Conservation (phyloP, 2,888 invertebrate species). For the Dynastes maya region DNA sequence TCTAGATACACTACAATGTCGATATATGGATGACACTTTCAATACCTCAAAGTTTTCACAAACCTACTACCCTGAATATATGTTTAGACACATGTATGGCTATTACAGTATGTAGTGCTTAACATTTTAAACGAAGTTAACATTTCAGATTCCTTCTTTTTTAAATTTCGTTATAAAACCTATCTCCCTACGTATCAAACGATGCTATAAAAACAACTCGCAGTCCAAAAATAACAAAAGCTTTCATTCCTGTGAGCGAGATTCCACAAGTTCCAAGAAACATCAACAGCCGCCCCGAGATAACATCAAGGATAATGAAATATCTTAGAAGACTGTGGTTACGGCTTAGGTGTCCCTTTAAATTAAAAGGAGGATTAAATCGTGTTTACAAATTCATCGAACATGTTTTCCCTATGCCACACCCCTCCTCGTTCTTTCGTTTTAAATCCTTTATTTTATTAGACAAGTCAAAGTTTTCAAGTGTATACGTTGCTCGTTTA, state of each 20-base stretch:
- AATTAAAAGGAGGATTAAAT: constrained; percentile 47
- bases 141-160: neutral
- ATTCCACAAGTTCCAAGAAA: constrained; percentile 48
- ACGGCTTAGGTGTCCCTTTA: constrained; percentile 46
- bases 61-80: too few species aligned
- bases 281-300: constrained; percentile 44
- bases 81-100: too few species aligned
- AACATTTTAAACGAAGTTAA: neutral
- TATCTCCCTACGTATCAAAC: constrained; percentile 5
- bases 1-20: too few species aligned
- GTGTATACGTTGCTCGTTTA: neutral
- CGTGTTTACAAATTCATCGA: constrained; percentile 49
- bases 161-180: neutral
- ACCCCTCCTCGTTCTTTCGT: constrained; percentile 19
- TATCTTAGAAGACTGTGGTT: constrained; percentile 26
- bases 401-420: constrained; percentile 25
- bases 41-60: too few species aligned
- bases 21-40: too few species aligned
- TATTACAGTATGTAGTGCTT: too few species aligned
- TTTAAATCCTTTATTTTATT: constrained; percentile 40
- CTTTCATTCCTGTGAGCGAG: constrained; percentile 20
- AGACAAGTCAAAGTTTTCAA: constrained; percentile 15
- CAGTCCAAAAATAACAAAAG: constrained; percentile 43
- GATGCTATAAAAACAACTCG: neutral
- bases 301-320: constrained; percentile 45